phyloP scores from a whole-genome alignment of 1,140 invertebrate species.

The Drosophila repleta region DNA sequence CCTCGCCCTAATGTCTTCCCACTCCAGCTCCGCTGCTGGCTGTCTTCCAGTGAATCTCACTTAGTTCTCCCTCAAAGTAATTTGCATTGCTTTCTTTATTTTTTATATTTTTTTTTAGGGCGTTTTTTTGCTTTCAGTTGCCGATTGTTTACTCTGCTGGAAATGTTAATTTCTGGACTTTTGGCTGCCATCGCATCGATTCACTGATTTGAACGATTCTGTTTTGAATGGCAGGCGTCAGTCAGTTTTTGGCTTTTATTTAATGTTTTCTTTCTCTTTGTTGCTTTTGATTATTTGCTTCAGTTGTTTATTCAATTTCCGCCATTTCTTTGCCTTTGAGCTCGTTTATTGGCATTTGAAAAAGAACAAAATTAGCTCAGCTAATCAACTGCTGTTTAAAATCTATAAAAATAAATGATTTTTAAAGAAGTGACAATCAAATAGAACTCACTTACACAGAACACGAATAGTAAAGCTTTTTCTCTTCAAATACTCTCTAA shows the following conservation, averaged over 20 bases:
- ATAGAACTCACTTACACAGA: background rate
- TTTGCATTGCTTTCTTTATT: slow-evolving; percentile 65
- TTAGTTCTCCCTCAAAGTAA: slow-evolving; percentile 49
- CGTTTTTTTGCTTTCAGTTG: slow-evolving; percentile 51
- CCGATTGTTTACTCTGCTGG: slow-evolving; percentile 75
- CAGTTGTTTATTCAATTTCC: slow-evolving; percentile 78
- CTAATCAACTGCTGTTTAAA: slow-evolving; percentile 9
- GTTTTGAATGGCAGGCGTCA: slow-evolving; percentile 54
- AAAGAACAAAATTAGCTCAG: slow-evolving; percentile 18
- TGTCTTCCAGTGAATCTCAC: slow-evolving; percentile 8
- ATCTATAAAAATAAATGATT: background rate
- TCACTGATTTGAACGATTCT: slow-evolving; percentile 70
- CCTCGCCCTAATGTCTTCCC: slow-evolving; percentile 10
- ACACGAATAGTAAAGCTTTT: background rate
- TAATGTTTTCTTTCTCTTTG: slow-evolving; percentile 24
- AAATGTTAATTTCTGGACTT: slow-evolving; percentile 81
- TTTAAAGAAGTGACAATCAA: background rate
- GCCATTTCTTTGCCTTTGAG: slow-evolving; percentile 52
- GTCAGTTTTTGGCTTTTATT: slow-evolving; percentile 39
- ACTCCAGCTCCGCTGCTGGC: background rate
- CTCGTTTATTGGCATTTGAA: slow-evolving; percentile 11
- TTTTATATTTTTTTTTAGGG: slow-evolving; percentile 10
- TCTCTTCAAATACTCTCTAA: background rate
- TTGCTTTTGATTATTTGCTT: slow-evolving; percentile 74
- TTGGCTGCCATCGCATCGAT: slow-evolving; percentile 62